A percentile compares a stretch with the other conserved stretches of the same genome.
Conservation (phyloP, 2,888 invertebrate species). For the Panopea generosa region DNA sequence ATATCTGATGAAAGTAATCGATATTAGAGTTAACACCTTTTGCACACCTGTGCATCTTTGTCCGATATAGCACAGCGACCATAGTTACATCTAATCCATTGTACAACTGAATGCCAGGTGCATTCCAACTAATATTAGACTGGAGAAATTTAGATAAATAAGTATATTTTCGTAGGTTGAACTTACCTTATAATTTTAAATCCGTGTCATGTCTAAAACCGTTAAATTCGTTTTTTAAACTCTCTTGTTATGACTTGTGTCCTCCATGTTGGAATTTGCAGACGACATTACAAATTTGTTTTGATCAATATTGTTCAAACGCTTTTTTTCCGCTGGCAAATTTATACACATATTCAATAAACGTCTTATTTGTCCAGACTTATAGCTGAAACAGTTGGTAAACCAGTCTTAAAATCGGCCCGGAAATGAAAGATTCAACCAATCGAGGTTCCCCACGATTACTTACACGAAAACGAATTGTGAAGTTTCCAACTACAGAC, state of each 20-base stretch:
- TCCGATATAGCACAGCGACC: not conserved
- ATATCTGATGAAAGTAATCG: no score
- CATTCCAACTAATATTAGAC: no score
- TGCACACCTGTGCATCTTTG: not conserved
- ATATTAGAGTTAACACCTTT: not conserved
- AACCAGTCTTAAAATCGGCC: slow-evolving; percentile 58
- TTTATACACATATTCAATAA: no score
- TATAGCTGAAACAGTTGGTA: no score
- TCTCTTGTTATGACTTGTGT: slow-evolving; percentile 28
- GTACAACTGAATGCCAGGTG: no score
- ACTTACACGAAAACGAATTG: slow-evolving; percentile 46
- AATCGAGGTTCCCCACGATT: slow-evolving; percentile 76
- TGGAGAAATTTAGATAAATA: no score
- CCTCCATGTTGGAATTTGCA: slow-evolving; percentile 71
- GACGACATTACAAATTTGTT: slow-evolving; percentile 4
- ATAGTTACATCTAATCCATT: not conserved
- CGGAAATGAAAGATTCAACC: slow-evolving; percentile 72
- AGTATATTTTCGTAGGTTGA: no score
- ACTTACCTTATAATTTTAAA: no score
- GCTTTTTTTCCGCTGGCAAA: no score
- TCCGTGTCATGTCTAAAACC: no score
- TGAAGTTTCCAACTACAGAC: slow-evolving; percentile 21
- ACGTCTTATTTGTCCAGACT: no score
- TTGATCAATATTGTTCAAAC: not conserved
- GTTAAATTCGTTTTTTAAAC: no score